These are phyloP conservation scores for Dioctria rufipes DNA, from an alignment of 2,888 invertebrate genomes.

Conservation along the genomic window DNA sequence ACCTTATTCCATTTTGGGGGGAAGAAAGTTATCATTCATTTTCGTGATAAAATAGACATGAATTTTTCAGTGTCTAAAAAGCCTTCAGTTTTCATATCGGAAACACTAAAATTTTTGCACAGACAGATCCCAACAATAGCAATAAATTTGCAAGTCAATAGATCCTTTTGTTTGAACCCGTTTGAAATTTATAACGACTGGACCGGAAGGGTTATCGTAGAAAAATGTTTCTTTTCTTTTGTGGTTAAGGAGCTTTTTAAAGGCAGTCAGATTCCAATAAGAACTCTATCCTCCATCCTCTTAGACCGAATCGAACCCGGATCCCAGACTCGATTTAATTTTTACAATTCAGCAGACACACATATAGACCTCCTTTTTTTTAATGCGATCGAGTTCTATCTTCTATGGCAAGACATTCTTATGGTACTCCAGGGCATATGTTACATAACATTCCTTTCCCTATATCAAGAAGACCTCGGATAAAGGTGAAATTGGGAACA, in stretches of 20 bases:
- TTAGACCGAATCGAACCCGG: background rate
- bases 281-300: background rate
- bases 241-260: conserved; percentile 39
- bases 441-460: conserved; percentile 13
- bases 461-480: background rate
- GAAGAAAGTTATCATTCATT: background rate
- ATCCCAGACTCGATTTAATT: conserved; percentile 35
- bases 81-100: conserved; percentile 35
- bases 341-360: conserved; percentile 33
- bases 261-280: conserved; percentile 44
- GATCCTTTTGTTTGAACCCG: conserved; percentile 35
- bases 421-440: conserved; percentile 3
- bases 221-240: conserved; percentile 5
- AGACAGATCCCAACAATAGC: conserved; percentile 30
- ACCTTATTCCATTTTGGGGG: background rate
- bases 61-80: conserved; percentile 39
- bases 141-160: conserved; percentile 46
- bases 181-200: conserved; percentile 46
- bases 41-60: conserved; percentile 26
- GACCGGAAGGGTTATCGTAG: conserved; percentile 37
- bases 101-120: conserved; percentile 7
- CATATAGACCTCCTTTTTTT: conserved; percentile 7
- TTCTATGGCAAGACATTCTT: conserved; percentile 13
- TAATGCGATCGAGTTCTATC: background rate
- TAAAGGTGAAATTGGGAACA: background rate